phyloP scores from a whole-genome alignment of 2,113 vertebrate species.

The Cryptomyrus ogoouensis region DNA sequence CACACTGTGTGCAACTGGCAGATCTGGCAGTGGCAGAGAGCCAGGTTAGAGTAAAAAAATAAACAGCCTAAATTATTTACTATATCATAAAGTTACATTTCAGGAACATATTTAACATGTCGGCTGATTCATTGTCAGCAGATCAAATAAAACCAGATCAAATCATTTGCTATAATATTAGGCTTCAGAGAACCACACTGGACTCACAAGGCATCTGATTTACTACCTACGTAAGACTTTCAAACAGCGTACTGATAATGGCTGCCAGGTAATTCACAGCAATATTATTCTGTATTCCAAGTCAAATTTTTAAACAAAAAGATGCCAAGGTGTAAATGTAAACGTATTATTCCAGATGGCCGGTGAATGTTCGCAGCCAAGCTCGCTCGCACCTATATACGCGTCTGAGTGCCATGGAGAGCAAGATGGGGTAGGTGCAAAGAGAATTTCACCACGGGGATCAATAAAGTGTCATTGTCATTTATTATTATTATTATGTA shows the following conservation, averaged over 20 bases:
- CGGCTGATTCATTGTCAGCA: neutral
- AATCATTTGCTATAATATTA: neutral
- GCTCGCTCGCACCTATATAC: neutral
- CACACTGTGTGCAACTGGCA: neutral
- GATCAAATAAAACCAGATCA: neutral
- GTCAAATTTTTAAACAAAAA: neutral
- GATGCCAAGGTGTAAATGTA: neutral
- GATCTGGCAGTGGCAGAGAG: neutral
- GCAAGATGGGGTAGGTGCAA: neutral
- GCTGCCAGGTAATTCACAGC: neutral
- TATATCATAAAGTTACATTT: neutral
- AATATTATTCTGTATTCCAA: neutral
- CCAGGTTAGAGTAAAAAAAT: neutral
- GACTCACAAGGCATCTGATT: neutral
- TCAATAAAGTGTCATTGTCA: neutral
- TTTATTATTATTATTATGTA: neutral
- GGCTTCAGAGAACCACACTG: neutral
- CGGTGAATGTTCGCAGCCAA: neutral
- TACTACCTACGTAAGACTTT: neutral
- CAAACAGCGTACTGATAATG: neutral
- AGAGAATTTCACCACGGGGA: neutral
- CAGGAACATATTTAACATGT: neutral
- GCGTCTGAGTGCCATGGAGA: neutral
- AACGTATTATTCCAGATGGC: neutral
- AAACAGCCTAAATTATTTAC: neutral